These are phyloP conservation scores for Hylaea fasciaria DNA, from an alignment of 2,888 invertebrate genomes.

Conservation along the genomic window DNA sequence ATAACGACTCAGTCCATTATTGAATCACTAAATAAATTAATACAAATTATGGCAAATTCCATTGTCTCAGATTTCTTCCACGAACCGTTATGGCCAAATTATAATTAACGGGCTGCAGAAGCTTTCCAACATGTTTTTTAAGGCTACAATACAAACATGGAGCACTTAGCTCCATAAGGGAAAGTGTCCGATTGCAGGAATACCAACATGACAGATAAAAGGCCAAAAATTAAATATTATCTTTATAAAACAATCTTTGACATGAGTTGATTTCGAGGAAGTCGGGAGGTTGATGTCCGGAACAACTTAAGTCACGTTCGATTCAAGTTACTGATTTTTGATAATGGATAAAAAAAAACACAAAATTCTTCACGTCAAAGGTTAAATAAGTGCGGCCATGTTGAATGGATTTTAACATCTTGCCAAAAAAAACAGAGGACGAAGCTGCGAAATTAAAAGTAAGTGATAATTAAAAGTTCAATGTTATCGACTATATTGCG, in stretches of 20 bases:
- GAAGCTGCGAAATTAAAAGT: slow-evolving; percentile 7
- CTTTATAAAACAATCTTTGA: slow-evolving; percentile 49
- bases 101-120: slow-evolving; percentile 17
- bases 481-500: background rate
- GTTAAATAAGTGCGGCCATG: slow-evolving; percentile 25
- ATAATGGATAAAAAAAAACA: slow-evolving; percentile 47
- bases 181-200: slow-evolving; percentile 45
- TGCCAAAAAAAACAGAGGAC: slow-evolving; percentile 15
- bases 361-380: slow-evolving; percentile 34
- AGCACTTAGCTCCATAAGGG: slow-evolving; percentile 53
- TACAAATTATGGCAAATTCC: background rate
- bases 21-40: background rate
- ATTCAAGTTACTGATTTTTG: slow-evolving; percentile 41
- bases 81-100: slow-evolving; percentile 6
- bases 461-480: background rate
- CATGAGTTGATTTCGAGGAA: slow-evolving; percentile 38
- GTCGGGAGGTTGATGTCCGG: slow-evolving; percentile 38
- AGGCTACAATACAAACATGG: slow-evolving; percentile 46
- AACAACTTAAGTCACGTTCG: slow-evolving; percentile 33
- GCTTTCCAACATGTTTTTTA: slow-evolving; percentile 19
- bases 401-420: slow-evolving; percentile 20
- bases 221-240: slow-evolving; percentile 41
- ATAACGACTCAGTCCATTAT: too few relatives aligned
- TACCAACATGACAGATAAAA: slow-evolving; percentile 45
- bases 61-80: slow-evolving; percentile 13